phyloP scores from a whole-genome alignment of 2,797 vertebrate genomes.

The Serranus cabrilla region DNA sequence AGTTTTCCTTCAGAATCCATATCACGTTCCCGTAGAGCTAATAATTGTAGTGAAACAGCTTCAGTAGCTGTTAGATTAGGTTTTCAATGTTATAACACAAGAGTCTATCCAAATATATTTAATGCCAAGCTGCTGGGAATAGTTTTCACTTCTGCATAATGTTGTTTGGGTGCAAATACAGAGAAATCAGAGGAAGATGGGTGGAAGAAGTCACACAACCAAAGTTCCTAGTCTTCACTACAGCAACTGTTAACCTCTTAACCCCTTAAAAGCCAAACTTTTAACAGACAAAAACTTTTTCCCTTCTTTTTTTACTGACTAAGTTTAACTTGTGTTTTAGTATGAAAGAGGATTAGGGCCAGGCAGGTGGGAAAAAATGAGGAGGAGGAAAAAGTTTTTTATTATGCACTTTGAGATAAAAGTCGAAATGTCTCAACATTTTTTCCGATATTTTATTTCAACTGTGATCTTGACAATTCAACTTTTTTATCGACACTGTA shows the following conservation, averaged over 20 bases:
- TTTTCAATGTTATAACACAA: background rate
- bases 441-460: no score
- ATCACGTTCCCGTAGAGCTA: background rate
- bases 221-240: background rate
- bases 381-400: no score
- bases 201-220: background rate
- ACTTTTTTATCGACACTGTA: no score
- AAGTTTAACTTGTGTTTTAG: no score
- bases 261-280: no score
- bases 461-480: no score
- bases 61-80: background rate
- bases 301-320: no score
- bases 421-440: no score
- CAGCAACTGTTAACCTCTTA: background rate
- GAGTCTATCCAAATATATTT: background rate
- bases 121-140: conserved; percentile 6
- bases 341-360: no score
- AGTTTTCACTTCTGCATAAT: conserved; percentile 4
- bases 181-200: background rate
- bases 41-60: background rate
- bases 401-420: no score
- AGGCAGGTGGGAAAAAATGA: no score
- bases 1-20: conserved; percentile 6
- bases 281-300: no score
- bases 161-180: background rate